phyloP scores from a whole-genome alignment of 2,888 invertebrate genomes.

The Thymelicus sylvestris region DNA sequence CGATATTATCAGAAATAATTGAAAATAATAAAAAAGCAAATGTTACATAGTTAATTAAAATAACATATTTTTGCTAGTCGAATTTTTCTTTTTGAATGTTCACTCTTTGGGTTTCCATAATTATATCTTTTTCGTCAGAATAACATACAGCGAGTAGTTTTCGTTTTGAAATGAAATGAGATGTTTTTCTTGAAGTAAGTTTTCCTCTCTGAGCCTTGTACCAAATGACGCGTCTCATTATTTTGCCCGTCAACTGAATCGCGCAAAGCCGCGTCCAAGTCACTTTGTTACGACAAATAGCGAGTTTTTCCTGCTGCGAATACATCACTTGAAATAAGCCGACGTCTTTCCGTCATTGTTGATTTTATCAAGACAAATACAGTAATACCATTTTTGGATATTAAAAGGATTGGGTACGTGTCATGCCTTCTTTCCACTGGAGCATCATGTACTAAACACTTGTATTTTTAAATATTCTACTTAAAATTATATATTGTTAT shows the following conservation, averaged over 20 bases:
- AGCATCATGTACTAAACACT: no score
- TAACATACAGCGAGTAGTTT: neutral
- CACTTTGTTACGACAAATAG: constrained; percentile 26
- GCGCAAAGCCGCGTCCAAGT: constrained; percentile 26
- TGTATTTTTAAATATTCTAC: no score
- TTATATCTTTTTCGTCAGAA: constrained; percentile 1
- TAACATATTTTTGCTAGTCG: no score
- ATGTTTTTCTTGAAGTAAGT: constrained; percentile 26
- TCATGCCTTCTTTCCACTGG: no score
- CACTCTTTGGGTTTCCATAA: neutral
- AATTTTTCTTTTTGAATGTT: neutral
- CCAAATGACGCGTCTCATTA: constrained; percentile 37
- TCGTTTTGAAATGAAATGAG: constrained; percentile 17
- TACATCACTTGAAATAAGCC: constrained; percentile 20
- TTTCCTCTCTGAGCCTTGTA: constrained; percentile 28
- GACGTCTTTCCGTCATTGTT: constrained; percentile 9
- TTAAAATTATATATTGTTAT: no score
- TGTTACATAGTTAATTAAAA: no score
- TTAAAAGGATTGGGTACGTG: neutral
- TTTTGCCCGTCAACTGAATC: constrained; percentile 29
- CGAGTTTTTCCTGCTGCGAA: constrained; percentile 28
- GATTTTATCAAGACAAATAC: constrained; percentile 13
- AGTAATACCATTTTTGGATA: neutral
- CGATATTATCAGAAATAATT: no score
- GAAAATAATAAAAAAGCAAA: no score